Conservation (phyloP, 2,888 invertebrate genomes). For the Sipha maydis region DNA sequence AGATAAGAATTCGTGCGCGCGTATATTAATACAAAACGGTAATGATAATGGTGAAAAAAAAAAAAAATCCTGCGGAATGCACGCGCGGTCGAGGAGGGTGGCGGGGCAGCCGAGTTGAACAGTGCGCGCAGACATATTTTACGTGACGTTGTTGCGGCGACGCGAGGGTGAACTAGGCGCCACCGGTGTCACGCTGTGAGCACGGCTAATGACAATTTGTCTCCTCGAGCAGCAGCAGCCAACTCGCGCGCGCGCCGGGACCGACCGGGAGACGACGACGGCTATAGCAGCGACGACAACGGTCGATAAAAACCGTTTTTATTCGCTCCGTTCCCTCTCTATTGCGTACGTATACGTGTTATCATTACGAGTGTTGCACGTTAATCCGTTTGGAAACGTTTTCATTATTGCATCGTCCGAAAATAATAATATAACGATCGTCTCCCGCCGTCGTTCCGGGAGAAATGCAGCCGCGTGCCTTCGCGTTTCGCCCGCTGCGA, state of each 20-base stretch:
- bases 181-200: constrained; percentile 60
- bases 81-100: constrained; percentile 16
- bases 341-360: not conserved
- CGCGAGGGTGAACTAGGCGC: constrained; percentile 48
- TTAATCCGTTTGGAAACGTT: not conserved
- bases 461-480: too few relatives aligned
- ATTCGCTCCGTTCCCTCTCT: not conserved
- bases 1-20: not conserved
- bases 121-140: constrained; percentile 44
- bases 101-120: not conserved
- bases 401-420: not conserved
- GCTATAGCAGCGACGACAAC: not conserved
- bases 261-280: not conserved
- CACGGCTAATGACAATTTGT: constrained; percentile 60
- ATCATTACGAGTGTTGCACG: too few relatives aligned
- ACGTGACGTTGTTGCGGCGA: constrained; percentile 28
- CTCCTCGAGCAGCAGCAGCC: constrained; percentile 2
- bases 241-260: not conserved
- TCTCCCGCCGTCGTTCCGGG: too few relatives aligned
- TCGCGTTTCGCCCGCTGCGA: too few relatives aligned
- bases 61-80: constrained; percentile 27
- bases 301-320: constrained; percentile 34
- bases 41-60: not conserved
- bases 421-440: not conserved
- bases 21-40: not conserved